Base-by-base conservation (phyloP, 1,140 invertebrate genomes). In the Drosophila miranda region DNA sequence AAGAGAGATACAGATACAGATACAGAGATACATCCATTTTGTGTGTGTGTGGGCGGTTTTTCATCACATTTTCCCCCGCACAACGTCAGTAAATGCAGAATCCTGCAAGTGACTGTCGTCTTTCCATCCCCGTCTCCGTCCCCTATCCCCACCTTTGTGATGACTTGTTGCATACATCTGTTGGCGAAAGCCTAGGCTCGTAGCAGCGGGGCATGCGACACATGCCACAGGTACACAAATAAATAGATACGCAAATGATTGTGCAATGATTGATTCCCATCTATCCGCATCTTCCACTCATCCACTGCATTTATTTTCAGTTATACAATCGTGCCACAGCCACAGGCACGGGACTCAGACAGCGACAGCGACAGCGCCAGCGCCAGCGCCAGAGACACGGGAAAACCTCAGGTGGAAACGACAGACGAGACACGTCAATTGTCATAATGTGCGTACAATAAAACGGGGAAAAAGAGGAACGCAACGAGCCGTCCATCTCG, bases 21-120 rank as follows among this genome's bases (percentile, higher is more conserved):
- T 13, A 41, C 28, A 63, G 30, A 54, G 54, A 81, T 42, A 62
- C n/a, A 61, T 50, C 3, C 23, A 23, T 23, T 23, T 5, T 64
- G 46, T 23, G 61, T 56, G 26, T 76, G 51, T 80, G 81, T 84
- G 81, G 81, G 81, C 74, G 81, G 58, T 67, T 38, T 68, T 62
- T 68, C 16, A 0, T 0, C 77, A 52, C 77, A 52, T 63, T 70
- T 75, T 74, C 58, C 59, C 63, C 71, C 60, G 0, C 8, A 34
- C 46, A 30, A 51, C 69, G 30, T 41, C 41, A 26, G 23, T 8
- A 34, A 11, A 11, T 11, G 34, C 11, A 11, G 62, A 86, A 63
- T 83, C 76, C 81, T 80, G 57, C 53, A 66, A 62, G 23, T 73
- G 71, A 74, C 60, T 74, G 64, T 38, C 51, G 49, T 41, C 23